Percentiles rank a stretch among this genome's conserved stretches.
phyloP scores from a whole-genome alignment of 2,888 invertebrate species.

The Amblyjoppa proteus region DNA sequence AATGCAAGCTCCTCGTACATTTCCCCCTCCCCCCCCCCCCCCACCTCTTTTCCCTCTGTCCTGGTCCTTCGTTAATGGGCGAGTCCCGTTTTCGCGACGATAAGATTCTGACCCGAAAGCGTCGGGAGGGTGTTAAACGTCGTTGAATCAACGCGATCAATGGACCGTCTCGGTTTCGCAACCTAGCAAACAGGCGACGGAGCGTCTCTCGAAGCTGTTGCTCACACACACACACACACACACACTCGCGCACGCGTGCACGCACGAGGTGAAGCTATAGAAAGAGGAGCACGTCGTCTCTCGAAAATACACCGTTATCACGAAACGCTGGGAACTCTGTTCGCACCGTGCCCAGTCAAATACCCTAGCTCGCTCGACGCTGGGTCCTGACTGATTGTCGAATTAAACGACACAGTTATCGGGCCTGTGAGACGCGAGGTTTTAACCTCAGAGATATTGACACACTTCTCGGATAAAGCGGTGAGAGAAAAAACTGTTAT shows the following conservation, averaged over 20 bases:
- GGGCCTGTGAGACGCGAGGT: not conserved
- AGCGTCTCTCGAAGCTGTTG: slow-evolving; percentile 16
- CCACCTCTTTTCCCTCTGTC: not conserved
- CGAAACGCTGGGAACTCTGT: slow-evolving; percentile 46
- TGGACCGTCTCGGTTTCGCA: slow-evolving; percentile 28
- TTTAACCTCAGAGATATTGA: slow-evolving; percentile 8
- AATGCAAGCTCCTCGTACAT: slow-evolving; percentile 2
- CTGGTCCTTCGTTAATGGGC: not conserved
- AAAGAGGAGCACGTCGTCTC: slow-evolving; percentile 39
- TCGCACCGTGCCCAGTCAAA: slow-evolving; percentile 15
- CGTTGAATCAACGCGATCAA: slow-evolving; percentile 54
- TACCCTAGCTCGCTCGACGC: slow-evolving; percentile 6
- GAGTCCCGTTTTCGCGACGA: slow-evolving; percentile 41
- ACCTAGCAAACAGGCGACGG: slow-evolving; percentile 4
- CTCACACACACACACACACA: slow-evolving; percentile 9
- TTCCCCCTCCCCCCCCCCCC: no score
- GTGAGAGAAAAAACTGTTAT: slow-evolving; percentile 14
- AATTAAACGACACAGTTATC: slow-evolving; percentile 17
- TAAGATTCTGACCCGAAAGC: not conserved
- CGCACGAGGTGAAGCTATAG: not conserved
- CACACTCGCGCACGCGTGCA: not conserved
- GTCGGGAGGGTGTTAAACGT: slow-evolving; percentile 27
- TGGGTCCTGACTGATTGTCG: not conserved
- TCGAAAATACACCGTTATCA: slow-evolving; percentile 60
- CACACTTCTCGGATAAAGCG: slow-evolving; percentile 12